Evolutionary conservation across 2,113 vertebrate species (phyloP).

Genomic region (Neotragus moschatus): DNA sequence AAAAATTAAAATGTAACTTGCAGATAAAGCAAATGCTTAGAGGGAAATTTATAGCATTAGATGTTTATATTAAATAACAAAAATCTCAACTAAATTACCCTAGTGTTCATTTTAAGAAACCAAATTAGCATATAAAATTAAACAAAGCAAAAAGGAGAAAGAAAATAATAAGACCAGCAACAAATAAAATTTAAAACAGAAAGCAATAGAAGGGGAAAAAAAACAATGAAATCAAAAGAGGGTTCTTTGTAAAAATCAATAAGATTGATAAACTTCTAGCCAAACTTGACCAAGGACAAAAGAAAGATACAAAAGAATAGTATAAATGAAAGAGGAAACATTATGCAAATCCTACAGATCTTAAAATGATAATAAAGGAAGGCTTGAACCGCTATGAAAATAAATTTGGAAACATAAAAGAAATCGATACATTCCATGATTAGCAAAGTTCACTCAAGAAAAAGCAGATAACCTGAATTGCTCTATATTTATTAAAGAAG

Average conservation of each 20-base stretch:
- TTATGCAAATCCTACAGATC: neutral
- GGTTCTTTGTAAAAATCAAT: neutral
- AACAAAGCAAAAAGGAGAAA: neutral
- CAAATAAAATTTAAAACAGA: neutral
- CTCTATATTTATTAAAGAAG: neutral
- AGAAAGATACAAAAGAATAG: neutral
- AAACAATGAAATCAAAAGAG: neutral
- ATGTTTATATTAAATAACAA: neutral
- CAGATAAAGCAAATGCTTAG: neutral
- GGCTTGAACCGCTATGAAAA: neutral
- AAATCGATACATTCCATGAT: neutral
- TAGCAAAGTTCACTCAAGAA: neutral
- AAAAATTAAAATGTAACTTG: neutral
- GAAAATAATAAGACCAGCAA: neutral
- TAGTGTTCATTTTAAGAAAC: neutral
- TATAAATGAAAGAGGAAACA: neutral
- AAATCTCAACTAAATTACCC: neutral
- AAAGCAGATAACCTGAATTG: neutral
- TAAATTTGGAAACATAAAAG: neutral
- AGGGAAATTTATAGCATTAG: neutral
- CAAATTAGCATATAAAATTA: neutral
- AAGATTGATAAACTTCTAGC: neutral
- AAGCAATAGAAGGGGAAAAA: neutral
- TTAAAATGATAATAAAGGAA: neutral
- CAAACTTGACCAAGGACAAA: neutral